Conservation (phyloP, 2,888 invertebrate genomes). For the Drosophila stalkeri region DNA sequence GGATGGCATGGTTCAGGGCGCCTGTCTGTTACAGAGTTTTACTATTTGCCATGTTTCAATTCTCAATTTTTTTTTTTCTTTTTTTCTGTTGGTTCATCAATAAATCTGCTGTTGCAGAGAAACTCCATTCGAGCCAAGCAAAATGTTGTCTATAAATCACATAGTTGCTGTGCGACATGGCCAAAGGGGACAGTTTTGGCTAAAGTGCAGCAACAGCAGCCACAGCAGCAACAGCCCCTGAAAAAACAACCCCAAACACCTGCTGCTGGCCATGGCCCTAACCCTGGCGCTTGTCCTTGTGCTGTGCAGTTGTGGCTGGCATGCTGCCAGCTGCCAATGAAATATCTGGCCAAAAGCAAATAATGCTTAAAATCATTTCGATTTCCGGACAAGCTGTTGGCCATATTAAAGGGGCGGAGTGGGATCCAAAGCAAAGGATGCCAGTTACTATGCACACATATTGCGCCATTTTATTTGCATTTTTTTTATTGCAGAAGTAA, state of each 20-base stretch:
- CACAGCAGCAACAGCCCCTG: neutral
- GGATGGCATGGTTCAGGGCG: neutral
- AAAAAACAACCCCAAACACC: constrained; percentile 56
- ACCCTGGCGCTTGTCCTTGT: constrained; percentile 25
- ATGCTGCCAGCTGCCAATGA: constrained; percentile 76
- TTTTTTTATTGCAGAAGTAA: constrained; percentile 45
- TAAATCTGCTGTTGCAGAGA: constrained; percentile 71
- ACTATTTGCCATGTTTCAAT: constrained; percentile 49
- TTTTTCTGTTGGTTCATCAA: constrained; percentile 72
- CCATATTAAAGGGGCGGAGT: constrained; percentile 36
- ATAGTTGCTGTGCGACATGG: constrained; percentile 57
- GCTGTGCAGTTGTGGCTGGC: constrained; percentile 42
- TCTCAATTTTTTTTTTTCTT: neutral
- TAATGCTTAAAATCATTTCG: constrained; percentile 76
- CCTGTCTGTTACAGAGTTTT: constrained; percentile 23
- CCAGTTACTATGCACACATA: constrained; percentile 39
- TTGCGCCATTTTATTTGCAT: constrained; percentile 58
- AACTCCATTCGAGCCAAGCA: constrained; percentile 22
- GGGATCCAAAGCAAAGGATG: constrained; percentile 10
- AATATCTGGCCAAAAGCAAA: constrained; percentile 73
- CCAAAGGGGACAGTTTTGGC: constrained; percentile 58
- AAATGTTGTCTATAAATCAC: constrained; percentile 75
- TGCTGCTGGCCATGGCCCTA: constrained; percentile 62
- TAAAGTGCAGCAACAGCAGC: constrained; percentile 34
- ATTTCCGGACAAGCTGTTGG: constrained; percentile 46